phyloP scores from a whole-genome alignment of 2,888 invertebrate species.

The Anarsia innoxiella region DNA sequence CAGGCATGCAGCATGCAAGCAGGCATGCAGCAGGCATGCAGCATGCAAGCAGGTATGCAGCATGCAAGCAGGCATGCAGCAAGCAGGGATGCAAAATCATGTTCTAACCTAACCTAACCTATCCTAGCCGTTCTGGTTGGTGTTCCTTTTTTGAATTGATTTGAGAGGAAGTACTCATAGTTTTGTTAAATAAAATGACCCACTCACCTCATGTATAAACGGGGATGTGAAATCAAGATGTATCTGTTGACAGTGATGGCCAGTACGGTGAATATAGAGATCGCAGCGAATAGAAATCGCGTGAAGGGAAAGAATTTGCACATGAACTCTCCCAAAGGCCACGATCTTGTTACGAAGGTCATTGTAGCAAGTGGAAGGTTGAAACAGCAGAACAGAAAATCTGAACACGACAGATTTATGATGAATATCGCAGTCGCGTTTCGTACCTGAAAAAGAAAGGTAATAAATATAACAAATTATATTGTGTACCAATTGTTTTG shows the following conservation, averaged over 20 bases:
- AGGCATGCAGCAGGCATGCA: too few species aligned
- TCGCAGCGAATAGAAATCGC: slow-evolving; percentile 84
- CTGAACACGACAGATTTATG: slow-evolving; percentile 85
- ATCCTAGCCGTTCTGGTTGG: too few species aligned
- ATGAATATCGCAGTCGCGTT: slow-evolving; percentile 90
- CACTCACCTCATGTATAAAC: slow-evolving; percentile 84
- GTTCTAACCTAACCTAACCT: too few species aligned
- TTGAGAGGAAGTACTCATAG: too few species aligned
- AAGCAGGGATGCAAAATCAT: too few species aligned
- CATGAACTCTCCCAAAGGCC: slow-evolving; percentile 80
- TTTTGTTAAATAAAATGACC: too few species aligned
- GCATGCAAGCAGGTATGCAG: too few species aligned
- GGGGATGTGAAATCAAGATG: slow-evolving; percentile 87
- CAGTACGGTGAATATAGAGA: slow-evolving; percentile 85
- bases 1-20: too few species aligned
- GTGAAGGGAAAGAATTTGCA: slow-evolving; percentile 85
- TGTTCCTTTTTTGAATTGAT: too few species aligned
- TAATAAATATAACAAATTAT: too few species aligned
- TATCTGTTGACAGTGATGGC: slow-evolving; percentile 90
- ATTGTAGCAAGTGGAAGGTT: slow-evolving; percentile 86
- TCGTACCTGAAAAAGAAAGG: slow-evolving; percentile 75
- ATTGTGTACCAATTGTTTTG: too few species aligned
- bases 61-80: too few species aligned
- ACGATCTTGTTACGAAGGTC: slow-evolving; percentile 81
- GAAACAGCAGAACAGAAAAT: slow-evolving; percentile 87